Conservation (phyloP, 2,113 vertebrate genomes). For the Callithrix jacchus region DNA sequence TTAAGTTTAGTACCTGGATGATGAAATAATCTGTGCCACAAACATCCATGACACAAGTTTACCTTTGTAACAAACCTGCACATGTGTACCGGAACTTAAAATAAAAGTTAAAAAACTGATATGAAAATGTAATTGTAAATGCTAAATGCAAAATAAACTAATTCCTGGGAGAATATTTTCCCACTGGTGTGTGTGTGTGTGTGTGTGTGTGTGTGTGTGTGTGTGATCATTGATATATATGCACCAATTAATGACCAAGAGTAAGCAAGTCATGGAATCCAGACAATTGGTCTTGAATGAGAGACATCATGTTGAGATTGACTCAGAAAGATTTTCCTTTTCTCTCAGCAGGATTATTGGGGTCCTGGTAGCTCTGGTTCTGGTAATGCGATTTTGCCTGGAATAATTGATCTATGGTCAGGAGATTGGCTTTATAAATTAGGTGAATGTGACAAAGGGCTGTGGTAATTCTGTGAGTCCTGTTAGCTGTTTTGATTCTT, state of each 20-base stretch:
- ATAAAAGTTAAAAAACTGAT: too few relatives aligned
- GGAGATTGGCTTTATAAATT: background rate
- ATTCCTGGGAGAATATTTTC: background rate
- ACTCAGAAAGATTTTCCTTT: slow-evolving; percentile 1
- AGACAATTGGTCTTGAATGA: background rate
- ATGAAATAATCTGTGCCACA: too few relatives aligned
- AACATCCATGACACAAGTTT: too few relatives aligned
- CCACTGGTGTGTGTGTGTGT: background rate
- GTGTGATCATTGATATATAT: too few relatives aligned
- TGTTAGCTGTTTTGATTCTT: background rate
- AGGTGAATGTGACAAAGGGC: background rate
- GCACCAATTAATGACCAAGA: background rate
- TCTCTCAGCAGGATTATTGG: background rate
- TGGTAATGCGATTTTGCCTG: background rate
- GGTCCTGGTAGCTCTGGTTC: background rate
- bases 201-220: too few relatives aligned
- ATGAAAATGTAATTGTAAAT: background rate
- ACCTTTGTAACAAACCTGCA: too few relatives aligned
- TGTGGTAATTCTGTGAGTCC: background rate
- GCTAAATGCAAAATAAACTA: background rate
- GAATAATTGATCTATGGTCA: background rate
- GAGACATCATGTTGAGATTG: background rate
- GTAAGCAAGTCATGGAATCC: background rate
- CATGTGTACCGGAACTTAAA: too few relatives aligned
- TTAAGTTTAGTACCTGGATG: too few relatives aligned